phyloP scores from a whole-genome alignment of 2,113 vertebrate genomes.

The Neotoma lepida region DNA sequence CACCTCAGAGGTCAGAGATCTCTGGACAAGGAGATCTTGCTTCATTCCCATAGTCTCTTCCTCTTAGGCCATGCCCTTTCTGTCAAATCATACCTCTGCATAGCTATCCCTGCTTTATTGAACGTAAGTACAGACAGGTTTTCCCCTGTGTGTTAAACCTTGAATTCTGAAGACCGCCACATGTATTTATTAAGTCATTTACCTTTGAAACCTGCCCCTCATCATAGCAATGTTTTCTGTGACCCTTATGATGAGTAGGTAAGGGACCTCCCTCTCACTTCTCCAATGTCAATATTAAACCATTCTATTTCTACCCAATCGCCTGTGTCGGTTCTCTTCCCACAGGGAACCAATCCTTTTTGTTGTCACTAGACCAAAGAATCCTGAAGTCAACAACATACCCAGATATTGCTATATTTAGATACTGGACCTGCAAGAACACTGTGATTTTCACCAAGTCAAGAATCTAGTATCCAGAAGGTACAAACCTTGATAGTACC shows the following conservation, averaged over 20 bases:
- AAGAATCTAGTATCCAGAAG: constrained; percentile 9
- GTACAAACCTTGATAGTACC: not conserved
- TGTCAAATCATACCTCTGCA: not conserved
- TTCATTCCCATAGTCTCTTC: not conserved
- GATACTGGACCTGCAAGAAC: not conserved
- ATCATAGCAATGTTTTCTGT: not conserved
- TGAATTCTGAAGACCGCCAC: not conserved
- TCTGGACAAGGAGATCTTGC: not conserved
- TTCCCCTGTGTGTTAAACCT: not conserved
- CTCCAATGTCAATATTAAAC: not conserved
- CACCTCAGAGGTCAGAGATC: not conserved
- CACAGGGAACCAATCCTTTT: constrained; percentile 1
- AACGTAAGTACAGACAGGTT: not conserved
- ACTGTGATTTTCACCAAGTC: not conserved
- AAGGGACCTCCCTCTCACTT: too few species aligned
- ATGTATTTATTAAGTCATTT: not conserved
- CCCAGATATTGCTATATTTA: not conserved
- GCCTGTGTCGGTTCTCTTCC: not conserved
- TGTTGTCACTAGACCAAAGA: constrained; percentile 38
- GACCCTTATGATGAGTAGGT: not conserved
- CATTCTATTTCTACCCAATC: not conserved
- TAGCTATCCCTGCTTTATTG: not conserved
- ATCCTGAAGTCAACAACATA: not conserved
- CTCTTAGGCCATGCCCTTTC: not conserved
- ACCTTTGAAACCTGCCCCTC: not conserved